Evolutionary conservation across 2,888 invertebrate species (phyloP).

Genomic region (Tineola bisselliella): DNA sequence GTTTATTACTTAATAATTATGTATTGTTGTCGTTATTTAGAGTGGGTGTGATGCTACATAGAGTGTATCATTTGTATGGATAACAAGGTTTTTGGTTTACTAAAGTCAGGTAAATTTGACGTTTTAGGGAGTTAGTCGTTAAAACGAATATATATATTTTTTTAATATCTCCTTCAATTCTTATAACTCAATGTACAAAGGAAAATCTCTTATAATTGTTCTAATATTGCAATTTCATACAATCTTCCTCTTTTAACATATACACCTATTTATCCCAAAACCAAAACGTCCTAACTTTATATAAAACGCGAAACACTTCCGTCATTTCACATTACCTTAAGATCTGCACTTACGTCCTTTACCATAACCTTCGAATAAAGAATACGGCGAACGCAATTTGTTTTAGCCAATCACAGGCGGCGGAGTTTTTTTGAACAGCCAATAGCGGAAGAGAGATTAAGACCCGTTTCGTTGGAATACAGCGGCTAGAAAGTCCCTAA

Average conservation of each 20-base stretch:
- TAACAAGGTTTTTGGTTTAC: no score
- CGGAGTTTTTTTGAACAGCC: slow-evolving; percentile 58
- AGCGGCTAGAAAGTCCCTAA: slow-evolving; percentile 34
- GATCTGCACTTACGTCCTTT: slow-evolving; percentile 38
- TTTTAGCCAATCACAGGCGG: slow-evolving; percentile 63
- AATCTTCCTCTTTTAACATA: slow-evolving; percentile 21
- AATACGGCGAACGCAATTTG: slow-evolving; percentile 64
- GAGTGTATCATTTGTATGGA: no score
- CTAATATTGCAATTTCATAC: slow-evolving; percentile 45
- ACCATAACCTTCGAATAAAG: slow-evolving; percentile 43
- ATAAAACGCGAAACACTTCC: slow-evolving; percentile 22
- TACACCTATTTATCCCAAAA: slow-evolving; percentile 17
- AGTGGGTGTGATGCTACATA: no score
- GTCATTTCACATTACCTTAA: slow-evolving; percentile 24
- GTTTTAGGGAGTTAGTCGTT: no score
- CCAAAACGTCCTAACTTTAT: slow-evolving; percentile 23
- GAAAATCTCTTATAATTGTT: slow-evolving; percentile 36
- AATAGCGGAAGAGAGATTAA: slow-evolving; percentile 62
- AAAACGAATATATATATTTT: no score
- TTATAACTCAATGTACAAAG: background rate
- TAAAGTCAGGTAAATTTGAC: no score
- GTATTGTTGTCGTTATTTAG: no score
- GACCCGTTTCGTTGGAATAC: slow-evolving; percentile 34
- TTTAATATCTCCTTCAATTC: background rate
- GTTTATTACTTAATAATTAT: no score